Evolutionary conservation across 1,140 invertebrate genomes (phyloP).

Genomic region (Drosophila biarmipes): DNA sequence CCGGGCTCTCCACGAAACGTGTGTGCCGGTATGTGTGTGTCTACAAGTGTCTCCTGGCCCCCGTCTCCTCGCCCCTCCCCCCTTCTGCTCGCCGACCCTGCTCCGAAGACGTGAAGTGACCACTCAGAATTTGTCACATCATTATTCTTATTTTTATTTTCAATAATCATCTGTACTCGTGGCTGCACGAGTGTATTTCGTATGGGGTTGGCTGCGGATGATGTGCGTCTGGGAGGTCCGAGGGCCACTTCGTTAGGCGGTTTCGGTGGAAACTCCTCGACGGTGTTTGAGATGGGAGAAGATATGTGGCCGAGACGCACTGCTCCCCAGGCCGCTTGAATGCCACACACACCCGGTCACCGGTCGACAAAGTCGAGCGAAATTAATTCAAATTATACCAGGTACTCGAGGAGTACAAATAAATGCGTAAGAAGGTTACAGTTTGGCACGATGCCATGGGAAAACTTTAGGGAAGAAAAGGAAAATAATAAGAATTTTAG

Average conservation of each 20-base stretch:
- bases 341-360: conserved; percentile 24
- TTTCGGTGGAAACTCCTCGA: conserved; percentile 74
- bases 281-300: conserved; percentile 65
- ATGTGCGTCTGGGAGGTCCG: conserved; percentile 52
- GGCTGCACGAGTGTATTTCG: conserved; percentile 12
- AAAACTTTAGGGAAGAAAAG: neutral
- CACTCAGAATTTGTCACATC: conserved; percentile 81
- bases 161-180: conserved; percentile 73
- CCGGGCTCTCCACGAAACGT: conserved; percentile 28
- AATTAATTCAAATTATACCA: conserved; percentile 6
- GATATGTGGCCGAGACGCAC: conserved; percentile 12
- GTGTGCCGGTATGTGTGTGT: conserved; percentile 12
- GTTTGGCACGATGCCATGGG: neutral
- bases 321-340: neutral
- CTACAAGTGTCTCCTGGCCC: conserved; percentile 2
- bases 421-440: neutral
- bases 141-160: conserved; percentile 82
- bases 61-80: neutral
- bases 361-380: neutral
- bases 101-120: conserved; percentile 57
- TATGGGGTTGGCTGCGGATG: neutral
- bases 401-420: neutral
- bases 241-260: conserved; percentile 70
- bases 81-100: conserved; percentile 33
- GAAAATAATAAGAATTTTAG: no score